A percentile compares a stretch with the other conserved stretches of the same genome.
These are phyloP conservation scores for Triplophysa bombifrons DNA, from an alignment of 2,797 vertebrate species.

Conservation along the genomic window DNA sequence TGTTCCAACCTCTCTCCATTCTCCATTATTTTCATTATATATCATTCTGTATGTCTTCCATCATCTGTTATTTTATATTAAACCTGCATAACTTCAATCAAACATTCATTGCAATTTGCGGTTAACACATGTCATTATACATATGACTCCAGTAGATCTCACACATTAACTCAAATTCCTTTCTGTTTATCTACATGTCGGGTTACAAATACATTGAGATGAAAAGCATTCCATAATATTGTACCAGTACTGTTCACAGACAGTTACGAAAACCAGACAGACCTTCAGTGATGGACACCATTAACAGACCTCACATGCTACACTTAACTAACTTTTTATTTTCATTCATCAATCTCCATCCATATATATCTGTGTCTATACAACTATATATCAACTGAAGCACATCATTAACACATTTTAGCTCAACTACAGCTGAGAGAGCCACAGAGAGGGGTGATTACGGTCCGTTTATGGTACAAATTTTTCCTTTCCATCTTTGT, in stretches of 20 bases:
- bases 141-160: neutral
- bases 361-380: neutral
- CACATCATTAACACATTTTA: neutral
- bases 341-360: neutral
- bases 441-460: neutral
- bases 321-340: neutral
- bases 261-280: neutral
- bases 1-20: neutral
- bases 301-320: constrained; percentile 13
- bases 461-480: neutral
- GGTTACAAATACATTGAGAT: constrained; percentile 28
- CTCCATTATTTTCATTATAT: neutral
- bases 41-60: neutral
- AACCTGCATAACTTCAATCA: neutral
- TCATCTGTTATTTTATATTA: neutral
- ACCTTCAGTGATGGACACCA: neutral
- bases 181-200: neutral
- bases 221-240: constrained; percentile 18
- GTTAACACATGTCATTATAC: neutral
- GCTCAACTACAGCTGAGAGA: neutral
- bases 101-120: neutral
- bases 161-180: neutral
- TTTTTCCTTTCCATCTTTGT: constrained; percentile 5
- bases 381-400: neutral
- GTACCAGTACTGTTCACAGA: constrained; percentile 50